Evolutionary conservation across 2,113 vertebrate species (phyloP), one percentile per base, ranked within the genome.

Genomic region (Trichechus manatus): DNA sequence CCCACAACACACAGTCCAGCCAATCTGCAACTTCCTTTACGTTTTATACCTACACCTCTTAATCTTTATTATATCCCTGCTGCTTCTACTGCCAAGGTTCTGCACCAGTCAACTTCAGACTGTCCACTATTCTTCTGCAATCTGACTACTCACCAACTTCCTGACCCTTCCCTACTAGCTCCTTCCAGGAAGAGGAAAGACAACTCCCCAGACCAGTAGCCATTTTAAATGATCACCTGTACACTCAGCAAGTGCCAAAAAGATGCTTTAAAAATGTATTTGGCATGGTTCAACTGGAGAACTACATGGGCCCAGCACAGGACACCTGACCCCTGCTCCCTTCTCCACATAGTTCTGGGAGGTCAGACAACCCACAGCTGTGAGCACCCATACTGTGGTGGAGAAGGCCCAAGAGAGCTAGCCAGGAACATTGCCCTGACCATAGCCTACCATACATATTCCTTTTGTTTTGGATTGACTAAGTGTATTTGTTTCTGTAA

Each of bases 211-310:
- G 78, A 13, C 6, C 66, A 89, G 44, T 61, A 93, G 74, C 15
- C 89, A 47, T 80, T 87, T 89, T 87, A 93, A 94, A 77, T 56
- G 11, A 68, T 3, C 88, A 39, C 44, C n/a, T 31, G n/a, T n/a
- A 79, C 85, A 94, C 14, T 83, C 36, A 91, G 56, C 13, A 89
- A 50, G 44, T 70, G 9, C 56, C 87, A 25, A 94, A 94, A 80
- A 63, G 27, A 5, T 42, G 19, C 61, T 89, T 83, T 59, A 59
- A 83, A 93, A 72, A 72, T 31, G 31, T 50, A 84, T 39, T 59
- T 89, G 5, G 66, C 61, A 9, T 39, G 36, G 42, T 53, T 89
- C 85, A 59, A 27, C 22, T 72, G 44, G 33, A 96, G 70, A 87
- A 75, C 29, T 33, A 19, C 27, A 7, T n/a, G 78, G 92, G 10